Evolutionary conservation across 2,888 invertebrate genomes (phyloP).

Genomic region (Dicycla oo): DNA sequence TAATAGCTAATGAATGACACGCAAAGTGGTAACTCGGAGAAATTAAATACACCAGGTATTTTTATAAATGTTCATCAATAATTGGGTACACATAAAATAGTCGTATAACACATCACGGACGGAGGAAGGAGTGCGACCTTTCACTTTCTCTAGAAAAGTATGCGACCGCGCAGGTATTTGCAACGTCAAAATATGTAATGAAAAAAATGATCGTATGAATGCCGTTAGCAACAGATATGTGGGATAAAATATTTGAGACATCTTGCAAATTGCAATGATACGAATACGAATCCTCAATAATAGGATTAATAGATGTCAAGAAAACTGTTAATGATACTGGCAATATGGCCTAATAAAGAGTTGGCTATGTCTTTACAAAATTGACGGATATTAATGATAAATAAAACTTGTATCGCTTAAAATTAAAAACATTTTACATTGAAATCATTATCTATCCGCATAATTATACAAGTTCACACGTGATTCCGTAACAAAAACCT

Average conservation of each 20-base stretch:
- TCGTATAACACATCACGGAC: constrained; percentile 68
- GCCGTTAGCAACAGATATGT: constrained; percentile 34
- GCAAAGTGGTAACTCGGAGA: constrained; percentile 66
- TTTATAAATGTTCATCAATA: constrained; percentile 47
- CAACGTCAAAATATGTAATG: constrained; percentile 62
- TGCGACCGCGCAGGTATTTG: constrained; percentile 71
- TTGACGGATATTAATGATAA: background rate
- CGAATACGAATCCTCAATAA: constrained; percentile 8
- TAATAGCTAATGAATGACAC: constrained; percentile 71
- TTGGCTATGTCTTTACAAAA: background rate
- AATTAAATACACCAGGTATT: constrained; percentile 61
- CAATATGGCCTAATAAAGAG: background rate
- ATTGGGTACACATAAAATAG: constrained; percentile 62
- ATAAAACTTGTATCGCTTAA: constrained; percentile 1
- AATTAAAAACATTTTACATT: constrained; percentile 26
- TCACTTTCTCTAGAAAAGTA: constrained; percentile 83
- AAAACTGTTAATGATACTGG: background rate
- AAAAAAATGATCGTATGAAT: constrained; percentile 39
- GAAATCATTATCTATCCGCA: background rate
- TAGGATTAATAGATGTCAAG: background rate
- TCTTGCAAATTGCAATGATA: constrained; percentile 17
- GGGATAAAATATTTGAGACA: constrained; percentile 17
- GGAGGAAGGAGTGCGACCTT: constrained; percentile 78
- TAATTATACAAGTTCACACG: constrained; percentile 2
- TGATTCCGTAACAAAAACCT: background rate